Base-by-base conservation (phyloP, 1,140 invertebrate species). In the Asbolus verrucosus region DNA sequence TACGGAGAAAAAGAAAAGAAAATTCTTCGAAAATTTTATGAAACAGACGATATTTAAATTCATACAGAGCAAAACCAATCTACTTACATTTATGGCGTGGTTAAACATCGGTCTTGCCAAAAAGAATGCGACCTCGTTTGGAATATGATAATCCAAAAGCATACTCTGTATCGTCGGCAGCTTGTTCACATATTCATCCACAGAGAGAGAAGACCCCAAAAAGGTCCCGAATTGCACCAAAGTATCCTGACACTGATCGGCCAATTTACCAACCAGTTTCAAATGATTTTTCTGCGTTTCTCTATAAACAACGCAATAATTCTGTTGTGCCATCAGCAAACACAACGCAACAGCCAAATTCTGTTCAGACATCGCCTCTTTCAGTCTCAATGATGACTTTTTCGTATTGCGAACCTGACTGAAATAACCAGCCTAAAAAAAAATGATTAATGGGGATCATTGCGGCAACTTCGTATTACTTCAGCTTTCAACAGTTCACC, bases 201-300 rank as follows among this genome's bases (percentile, higher is more conserved):
- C 92, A 6, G 93, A 96, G 79, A 98, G 89, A 16, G 93, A 94
- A 15, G 93, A 93, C 0, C 94, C 94, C 60, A 99, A 84, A 83
- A 99, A 99, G 11, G 94, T 96, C 16, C 96, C 97, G 81, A 98
- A 98, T 82, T 99, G 98, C 1, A 99, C 94, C 31, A 99, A 83
- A 0, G 97, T 97, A 82, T 99, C 98, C 82, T 99, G 98, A 81
- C 97, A 99, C 85, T 98, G 90, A 81, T 92, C 90, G 1, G 91
- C 91, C 15, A 92, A 78, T 74, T 91, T 89, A 6, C 94, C 94
- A 60, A 95, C 93, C 13, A 95, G 86, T 85, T 99, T 99, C 1
- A 98, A 83, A 82, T 98, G 97, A 54, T 92, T 92, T 71, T 92
- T 88, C 27, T 93, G 89, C 0, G 92, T 92, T 81, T 96, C 94